A percentile compares a stretch with the other conserved stretches of the same genome.
These are phyloP conservation scores for Theristicus caerulescens DNA, from an alignment of 2,113 vertebrate genomes.

Conservation along the genomic window DNA sequence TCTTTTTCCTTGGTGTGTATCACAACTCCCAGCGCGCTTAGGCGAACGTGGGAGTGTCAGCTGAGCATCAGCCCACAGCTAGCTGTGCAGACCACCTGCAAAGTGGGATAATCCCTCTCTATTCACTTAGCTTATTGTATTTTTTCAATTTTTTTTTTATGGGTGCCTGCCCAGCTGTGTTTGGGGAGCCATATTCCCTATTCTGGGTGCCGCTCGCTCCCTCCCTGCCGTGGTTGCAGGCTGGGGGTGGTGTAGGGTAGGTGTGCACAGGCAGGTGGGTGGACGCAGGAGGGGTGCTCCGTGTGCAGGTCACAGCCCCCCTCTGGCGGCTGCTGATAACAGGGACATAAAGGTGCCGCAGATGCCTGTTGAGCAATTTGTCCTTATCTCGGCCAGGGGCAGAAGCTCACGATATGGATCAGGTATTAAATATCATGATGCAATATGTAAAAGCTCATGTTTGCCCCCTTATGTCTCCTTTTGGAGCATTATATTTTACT, in stretches of 20 bases:
- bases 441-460: background rate
- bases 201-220: rapidly evolving
- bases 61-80: background rate
- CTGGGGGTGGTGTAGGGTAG: background rate
- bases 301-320: background rate
- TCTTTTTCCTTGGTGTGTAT: background rate
- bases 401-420: background rate
- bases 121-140: background rate
- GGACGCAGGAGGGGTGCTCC: background rate
- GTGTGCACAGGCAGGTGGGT: background rate
- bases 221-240: rapidly evolving
- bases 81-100: background rate
- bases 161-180: background rate
- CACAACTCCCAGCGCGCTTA: background rate
- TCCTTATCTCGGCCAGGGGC: background rate
- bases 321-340: background rate
- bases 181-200: background rate
- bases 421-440: background rate
- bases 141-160: background rate
- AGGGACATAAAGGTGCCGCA: background rate
- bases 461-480: background rate
- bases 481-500: background rate
- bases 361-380: background rate
- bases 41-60: background rate
- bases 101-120: background rate